Evolutionary conservation across 2,888 invertebrate species (phyloP).

Genomic region (Xylota sylvarum): DNA sequence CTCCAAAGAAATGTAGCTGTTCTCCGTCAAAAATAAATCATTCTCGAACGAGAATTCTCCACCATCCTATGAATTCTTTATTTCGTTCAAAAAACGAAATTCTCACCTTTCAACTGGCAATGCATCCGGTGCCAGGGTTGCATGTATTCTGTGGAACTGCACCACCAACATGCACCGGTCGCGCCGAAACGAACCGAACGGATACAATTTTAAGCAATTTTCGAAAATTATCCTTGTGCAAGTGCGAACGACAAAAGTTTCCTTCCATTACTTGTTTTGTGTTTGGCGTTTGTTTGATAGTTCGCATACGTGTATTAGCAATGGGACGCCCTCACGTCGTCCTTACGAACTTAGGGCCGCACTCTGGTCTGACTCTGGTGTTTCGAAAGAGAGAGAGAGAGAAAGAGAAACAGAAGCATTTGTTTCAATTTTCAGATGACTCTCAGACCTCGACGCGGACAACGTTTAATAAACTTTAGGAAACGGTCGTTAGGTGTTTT

Average conservation of each 20-base stretch:
- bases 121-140: conserved; percentile 2
- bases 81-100: conserved; percentile 47
- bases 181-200: conserved; percentile 16
- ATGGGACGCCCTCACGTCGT: conserved; percentile 15
- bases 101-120: conserved; percentile 28
- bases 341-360: neutral
- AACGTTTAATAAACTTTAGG: conserved; percentile 75
- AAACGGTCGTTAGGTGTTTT: conserved; percentile 70
- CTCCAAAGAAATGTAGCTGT: neutral
- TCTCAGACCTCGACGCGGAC: conserved; percentile 65
- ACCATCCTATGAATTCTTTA: conserved; percentile 38
- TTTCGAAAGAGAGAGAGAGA: conserved; percentile 15
- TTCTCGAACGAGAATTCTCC: neutral
- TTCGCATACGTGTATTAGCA: conserved; percentile 55
- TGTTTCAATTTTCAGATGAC: conserved; percentile 72
- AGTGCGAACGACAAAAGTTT: conserved; percentile 67
- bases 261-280: conserved; percentile 53
- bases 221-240: conserved; percentile 64
- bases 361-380: neutral
- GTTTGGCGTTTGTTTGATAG: conserved; percentile 63
- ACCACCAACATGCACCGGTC: neutral
- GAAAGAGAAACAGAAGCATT: conserved; percentile 38
- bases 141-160: conserved; percentile 32
- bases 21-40: neutral
- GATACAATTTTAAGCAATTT: conserved; percentile 65